These are phyloP conservation scores for Himalopsyche anomala DNA, from an alignment of 2,888 invertebrate genomes.

Conservation along the genomic window DNA sequence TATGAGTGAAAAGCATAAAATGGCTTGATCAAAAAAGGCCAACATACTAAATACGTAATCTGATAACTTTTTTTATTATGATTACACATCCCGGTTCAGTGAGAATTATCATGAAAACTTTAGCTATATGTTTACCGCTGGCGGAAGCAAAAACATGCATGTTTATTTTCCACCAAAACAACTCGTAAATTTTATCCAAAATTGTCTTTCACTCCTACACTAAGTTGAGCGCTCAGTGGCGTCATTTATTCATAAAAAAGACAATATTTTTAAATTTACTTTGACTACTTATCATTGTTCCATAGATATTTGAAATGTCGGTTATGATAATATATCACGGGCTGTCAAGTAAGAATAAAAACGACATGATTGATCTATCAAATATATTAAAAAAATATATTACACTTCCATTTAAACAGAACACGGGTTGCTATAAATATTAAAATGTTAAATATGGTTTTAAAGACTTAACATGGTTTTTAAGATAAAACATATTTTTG, in stretches of 20 bases:
- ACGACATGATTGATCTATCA: too few species aligned
- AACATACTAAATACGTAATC: constrained; percentile 21
- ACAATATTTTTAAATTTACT: too few species aligned
- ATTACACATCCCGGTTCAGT: constrained; percentile 34
- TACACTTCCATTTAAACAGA: too few species aligned
- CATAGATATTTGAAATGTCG: too few species aligned
- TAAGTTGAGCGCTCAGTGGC: neutral
- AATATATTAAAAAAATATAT: too few species aligned
- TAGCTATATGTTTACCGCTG: constrained; percentile 22
- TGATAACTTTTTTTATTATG: constrained; percentile 35
- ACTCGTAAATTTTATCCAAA: constrained; percentile 33
- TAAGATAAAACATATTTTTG: too few species aligned
- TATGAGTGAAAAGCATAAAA: neutral
- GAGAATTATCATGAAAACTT: constrained; percentile 40
- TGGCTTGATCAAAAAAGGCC: neutral
- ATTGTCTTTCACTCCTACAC: constrained; percentile 32
- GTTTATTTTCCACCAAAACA: constrained; percentile 42
- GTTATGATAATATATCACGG: too few species aligned
- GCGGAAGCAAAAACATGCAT: constrained; percentile 36
- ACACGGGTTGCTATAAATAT: too few species aligned
- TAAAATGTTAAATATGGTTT: too few species aligned
- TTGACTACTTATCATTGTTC: too few species aligned
- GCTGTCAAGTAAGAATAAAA: too few species aligned
- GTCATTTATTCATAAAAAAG: neutral
- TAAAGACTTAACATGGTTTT: too few species aligned